Evolutionary conservation across 2,113 vertebrate genomes (phyloP).

Genomic region (Muntiacus reevesi): DNA sequence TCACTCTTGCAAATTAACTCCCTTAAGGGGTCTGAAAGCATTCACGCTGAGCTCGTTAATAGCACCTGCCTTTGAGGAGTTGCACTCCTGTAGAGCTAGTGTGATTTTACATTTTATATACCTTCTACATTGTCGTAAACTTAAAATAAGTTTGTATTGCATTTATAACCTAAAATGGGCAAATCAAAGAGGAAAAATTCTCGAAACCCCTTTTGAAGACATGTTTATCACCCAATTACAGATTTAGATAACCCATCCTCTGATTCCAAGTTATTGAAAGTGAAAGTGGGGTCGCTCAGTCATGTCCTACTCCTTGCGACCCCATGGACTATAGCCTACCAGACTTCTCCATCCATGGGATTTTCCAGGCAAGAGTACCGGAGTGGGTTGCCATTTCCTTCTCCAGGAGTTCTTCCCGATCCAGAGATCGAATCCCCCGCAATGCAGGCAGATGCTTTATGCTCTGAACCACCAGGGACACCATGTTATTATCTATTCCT

Average conservation of each 20-base stretch:
- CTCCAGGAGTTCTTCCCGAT: not conserved
- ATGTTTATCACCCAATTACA: not conserved
- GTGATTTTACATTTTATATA: not conserved
- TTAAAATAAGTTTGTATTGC: not conserved
- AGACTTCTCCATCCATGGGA: not conserved
- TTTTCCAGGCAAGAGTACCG: not conserved
- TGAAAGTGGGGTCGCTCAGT: not conserved
- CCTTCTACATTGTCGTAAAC: not conserved
- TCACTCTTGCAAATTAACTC: not conserved
- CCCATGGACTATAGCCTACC: not conserved
- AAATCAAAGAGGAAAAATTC: not conserved
- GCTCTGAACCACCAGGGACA: not conserved
- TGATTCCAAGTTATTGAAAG: not conserved
- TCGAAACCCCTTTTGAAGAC: not conserved
- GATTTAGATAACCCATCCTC: not conserved
- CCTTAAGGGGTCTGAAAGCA: not conserved
- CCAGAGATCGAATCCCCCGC: not conserved
- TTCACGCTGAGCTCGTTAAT: not conserved
- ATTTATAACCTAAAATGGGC: not conserved
- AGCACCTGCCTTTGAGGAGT: not conserved
- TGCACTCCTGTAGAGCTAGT: not conserved
- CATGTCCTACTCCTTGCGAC: not conserved
- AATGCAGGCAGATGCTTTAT: not conserved
- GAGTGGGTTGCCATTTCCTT: not conserved
- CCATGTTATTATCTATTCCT: not conserved